Conservation (phyloP, 2,888 invertebrate species). For the Phaedon cochleariae region DNA sequence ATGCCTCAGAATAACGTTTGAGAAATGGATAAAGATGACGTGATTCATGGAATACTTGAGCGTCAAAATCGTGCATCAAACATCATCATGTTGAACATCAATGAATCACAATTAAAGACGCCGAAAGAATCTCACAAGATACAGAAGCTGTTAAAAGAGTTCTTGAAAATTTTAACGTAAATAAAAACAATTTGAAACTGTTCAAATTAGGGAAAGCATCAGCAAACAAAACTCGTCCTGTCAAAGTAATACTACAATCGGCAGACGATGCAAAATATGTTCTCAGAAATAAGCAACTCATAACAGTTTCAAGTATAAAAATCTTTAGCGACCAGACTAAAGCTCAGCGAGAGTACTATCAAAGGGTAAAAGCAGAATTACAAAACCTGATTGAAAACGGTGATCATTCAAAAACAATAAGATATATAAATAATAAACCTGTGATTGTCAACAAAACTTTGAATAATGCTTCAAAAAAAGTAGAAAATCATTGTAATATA, state of each 20-base stretch:
- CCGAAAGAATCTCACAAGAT: no score
- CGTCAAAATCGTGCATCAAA: no score
- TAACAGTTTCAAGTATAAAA: no score
- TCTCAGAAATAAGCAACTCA: constrained; percentile 1
- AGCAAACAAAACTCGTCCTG: neutral
- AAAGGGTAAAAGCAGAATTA: constrained; percentile 4
- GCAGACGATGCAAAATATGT: constrained; percentile 1
- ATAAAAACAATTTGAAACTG: constrained; percentile 1
- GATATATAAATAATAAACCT: neutral
- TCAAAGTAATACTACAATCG: neutral
- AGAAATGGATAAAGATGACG: no score
- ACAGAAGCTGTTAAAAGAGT: no score
- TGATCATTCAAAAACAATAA: constrained; percentile 17
- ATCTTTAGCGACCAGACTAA: neutral
- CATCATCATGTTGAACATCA: no score
- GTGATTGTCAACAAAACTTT: constrained; percentile 12
- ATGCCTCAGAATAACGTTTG: no score
- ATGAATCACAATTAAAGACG: no score
- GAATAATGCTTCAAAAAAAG: no score
- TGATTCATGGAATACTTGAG: no score
- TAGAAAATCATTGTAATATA: no score
- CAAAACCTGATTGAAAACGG: constrained; percentile 8
- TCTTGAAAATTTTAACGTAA: no score
- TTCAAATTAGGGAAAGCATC: neutral
- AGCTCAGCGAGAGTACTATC: constrained; percentile 7